Conservation (phyloP, 2,797 vertebrate species). For the Cyprinodon diabolis region DNA sequence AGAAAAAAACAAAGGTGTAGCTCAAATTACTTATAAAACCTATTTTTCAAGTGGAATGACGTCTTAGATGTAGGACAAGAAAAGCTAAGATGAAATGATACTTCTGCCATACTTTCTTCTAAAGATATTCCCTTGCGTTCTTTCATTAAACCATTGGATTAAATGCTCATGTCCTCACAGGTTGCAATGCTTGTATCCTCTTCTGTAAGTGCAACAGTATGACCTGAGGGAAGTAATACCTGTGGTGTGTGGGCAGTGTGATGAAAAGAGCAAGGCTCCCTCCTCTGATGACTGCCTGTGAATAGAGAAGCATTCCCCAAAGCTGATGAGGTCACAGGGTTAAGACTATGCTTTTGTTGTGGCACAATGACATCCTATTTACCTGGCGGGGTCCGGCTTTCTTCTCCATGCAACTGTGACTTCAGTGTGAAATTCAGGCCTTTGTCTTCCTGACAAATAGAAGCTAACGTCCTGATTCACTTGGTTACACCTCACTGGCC, state of each 20-base stretch:
- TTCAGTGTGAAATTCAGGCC: constrained; percentile 72
- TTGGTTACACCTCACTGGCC: constrained; percentile 75
- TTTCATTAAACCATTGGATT: constrained; percentile 47
- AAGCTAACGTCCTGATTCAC: constrained; percentile 76
- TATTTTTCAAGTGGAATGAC: constrained; percentile 22
- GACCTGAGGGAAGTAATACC: constrained; percentile 63
- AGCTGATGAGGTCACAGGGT: constrained; percentile 81
- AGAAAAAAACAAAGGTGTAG: constrained; percentile 23
- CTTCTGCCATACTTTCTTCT: constrained; percentile 5
- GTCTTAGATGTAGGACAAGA: background rate
- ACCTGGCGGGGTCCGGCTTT: constrained; percentile 78
- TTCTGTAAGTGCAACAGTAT: constrained; percentile 42
- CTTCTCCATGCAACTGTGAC: constrained; percentile 82
- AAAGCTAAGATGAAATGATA: background rate
- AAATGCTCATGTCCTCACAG: constrained; percentile 50
- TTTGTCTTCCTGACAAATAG: constrained; percentile 79
- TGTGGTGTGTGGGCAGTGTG: constrained; percentile 57
- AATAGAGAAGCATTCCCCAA: constrained; percentile 69
- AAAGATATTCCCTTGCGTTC: constrained; percentile 12
- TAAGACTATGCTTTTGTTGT: constrained; percentile 80
- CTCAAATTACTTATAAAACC: constrained; percentile 18
- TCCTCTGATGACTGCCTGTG: constrained; percentile 67
- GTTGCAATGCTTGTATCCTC: constrained; percentile 51
- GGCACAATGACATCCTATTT: constrained; percentile 83
- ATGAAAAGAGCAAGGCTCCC: constrained; percentile 50